Conservation (phyloP, 2,797 vertebrate species). For the Pyrocephalus nanus region DNA sequence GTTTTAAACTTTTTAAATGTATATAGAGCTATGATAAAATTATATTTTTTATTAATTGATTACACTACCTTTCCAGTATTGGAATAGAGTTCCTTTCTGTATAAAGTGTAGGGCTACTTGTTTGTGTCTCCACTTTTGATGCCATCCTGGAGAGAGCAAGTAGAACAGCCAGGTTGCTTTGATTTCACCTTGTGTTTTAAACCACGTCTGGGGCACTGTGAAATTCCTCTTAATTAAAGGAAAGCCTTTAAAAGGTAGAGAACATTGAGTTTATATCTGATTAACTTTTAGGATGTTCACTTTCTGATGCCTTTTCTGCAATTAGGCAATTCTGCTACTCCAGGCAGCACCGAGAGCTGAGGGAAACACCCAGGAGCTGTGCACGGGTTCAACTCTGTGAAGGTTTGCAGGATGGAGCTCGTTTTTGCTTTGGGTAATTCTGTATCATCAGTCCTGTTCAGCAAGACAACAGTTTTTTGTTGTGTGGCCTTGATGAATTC, state of each 20-base stretch:
- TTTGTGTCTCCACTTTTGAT: neutral
- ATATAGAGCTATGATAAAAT: neutral
- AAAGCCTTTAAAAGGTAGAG: neutral
- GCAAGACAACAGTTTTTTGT: neutral
- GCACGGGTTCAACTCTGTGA: accelerated
- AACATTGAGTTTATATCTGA: neutral
- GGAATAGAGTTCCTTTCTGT: neutral
- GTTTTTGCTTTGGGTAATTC: neutral
- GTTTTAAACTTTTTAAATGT: neutral
- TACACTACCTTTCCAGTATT: neutral
- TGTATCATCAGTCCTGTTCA: neutral
- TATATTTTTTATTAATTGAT: neutral
- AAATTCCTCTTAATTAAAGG: conserved; percentile 22
- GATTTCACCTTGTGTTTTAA: conserved; percentile 23
- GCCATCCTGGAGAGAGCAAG: conserved; percentile 65
- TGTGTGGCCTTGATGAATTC: neutral
- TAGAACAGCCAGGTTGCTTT: conserved; percentile 30
- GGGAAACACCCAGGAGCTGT: neutral
- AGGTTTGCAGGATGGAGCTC: neutral
- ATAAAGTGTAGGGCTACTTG: neutral
- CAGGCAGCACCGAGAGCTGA: neutral
- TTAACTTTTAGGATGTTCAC: neutral
- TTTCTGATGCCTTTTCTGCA: neutral
- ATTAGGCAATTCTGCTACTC: neutral
- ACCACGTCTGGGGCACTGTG: neutral